Conservation (phyloP, 2,888 invertebrate genomes). For the Oxytorus armatus region DNA sequence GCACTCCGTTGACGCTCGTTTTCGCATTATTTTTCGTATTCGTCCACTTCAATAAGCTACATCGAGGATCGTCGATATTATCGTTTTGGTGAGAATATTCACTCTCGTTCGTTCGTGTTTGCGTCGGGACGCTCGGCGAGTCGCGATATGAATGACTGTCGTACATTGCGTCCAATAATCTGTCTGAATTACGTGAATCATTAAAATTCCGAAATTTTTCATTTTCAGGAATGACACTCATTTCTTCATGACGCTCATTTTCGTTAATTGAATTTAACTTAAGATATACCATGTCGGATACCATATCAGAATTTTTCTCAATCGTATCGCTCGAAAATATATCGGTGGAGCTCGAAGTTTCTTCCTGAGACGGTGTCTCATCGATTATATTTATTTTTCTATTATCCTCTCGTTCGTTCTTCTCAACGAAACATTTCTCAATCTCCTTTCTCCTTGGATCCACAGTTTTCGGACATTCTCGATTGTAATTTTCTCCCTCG, state of each 20-base stretch:
- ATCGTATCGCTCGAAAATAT: slow-evolving; percentile 39
- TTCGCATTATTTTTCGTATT: slow-evolving; percentile 65
- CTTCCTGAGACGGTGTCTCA: slow-evolving; percentile 24
- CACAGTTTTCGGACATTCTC: neutral
- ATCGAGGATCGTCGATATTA: slow-evolving; percentile 21
- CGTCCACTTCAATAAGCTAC: slow-evolving; percentile 68
- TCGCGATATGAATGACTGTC: slow-evolving; percentile 5
- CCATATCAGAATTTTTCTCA: slow-evolving; percentile 33
- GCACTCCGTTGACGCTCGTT: slow-evolving; percentile 10
- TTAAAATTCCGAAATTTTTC: too few relatives aligned
- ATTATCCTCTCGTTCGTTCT: slow-evolving; percentile 2
- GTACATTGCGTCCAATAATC: slow-evolving; percentile 36
- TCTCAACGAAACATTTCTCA: neutral
- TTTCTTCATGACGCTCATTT: slow-evolving; percentile 9
- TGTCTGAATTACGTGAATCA: slow-evolving; percentile 28
- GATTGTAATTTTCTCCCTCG: slow-evolving; percentile 12
- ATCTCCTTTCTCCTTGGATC: neutral
- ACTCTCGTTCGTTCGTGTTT: slow-evolving; percentile 43
- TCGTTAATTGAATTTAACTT: neutral
- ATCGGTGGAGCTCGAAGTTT: slow-evolving; percentile 54
- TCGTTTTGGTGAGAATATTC: slow-evolving; percentile 41
- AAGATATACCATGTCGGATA: too few relatives aligned
- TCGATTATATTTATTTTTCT: slow-evolving; percentile 29
- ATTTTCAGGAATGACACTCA: neutral
- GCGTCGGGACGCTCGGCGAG: neutral